Evolutionary conservation across 2,113 vertebrate species (phyloP).

Genomic region (Abramis brama): DNA sequence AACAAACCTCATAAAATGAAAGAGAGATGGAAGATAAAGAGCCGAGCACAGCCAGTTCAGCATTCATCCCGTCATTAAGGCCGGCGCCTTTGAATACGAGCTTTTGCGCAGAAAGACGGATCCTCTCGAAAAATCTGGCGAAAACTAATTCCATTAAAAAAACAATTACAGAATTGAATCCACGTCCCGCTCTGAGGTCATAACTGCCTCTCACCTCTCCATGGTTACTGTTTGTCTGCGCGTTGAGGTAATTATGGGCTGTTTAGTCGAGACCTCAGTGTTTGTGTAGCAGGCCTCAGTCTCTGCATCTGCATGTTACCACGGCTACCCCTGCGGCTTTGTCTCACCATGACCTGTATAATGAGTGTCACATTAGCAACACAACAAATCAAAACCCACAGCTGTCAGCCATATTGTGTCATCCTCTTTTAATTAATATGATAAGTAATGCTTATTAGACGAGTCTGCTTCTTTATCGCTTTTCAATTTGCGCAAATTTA

Average conservation of each 20-base stretch:
- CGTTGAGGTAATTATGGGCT: constrained; percentile 59
- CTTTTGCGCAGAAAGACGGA: constrained; percentile 47
- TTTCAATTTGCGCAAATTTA: constrained; percentile 59
- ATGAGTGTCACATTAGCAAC: constrained; percentile 65
- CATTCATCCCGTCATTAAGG: constrained; percentile 53
- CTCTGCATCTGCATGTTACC: constrained; percentile 55
- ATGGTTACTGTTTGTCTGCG: constrained; percentile 56
- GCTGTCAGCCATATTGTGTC: constrained; percentile 64
- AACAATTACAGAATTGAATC: constrained; percentile 58
- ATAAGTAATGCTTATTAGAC: constrained; percentile 66
- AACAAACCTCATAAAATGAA: constrained; percentile 58
- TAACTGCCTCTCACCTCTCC: constrained; percentile 57
- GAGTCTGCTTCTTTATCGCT: constrained; percentile 55
- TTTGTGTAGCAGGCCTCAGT: constrained; percentile 58
- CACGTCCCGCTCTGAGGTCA: constrained; percentile 55
- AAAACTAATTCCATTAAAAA: constrained; percentile 59
- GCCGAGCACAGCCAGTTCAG: constrained; percentile 56
- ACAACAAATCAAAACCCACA: constrained; percentile 64
- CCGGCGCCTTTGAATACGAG: constrained; percentile 49
- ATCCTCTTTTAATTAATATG: constrained; percentile 64
- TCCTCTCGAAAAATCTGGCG: constrained; percentile 44
- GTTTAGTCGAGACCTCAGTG: constrained; percentile 54
- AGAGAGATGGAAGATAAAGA: constrained; percentile 64
- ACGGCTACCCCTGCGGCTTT: constrained; percentile 57
- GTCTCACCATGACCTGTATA: constrained; percentile 64